Evolutionary conservation across 2,113 vertebrate species (phyloP), one percentile per base, ranked within the genome.

Genomic region (Telmatochromis sp.): DNA sequence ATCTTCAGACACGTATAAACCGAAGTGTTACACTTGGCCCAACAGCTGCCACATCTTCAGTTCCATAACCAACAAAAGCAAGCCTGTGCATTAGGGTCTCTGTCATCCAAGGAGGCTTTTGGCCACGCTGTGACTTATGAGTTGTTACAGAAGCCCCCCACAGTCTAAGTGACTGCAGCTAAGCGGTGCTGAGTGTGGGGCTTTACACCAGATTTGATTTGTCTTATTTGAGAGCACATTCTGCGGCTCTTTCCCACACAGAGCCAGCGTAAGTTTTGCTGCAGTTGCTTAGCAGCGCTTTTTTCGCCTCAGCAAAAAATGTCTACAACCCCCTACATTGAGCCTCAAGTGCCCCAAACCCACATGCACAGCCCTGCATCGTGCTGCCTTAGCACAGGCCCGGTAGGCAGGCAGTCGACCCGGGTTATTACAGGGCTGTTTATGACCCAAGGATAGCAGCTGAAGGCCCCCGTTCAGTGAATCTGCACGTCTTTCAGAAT

Each of bases 271-370:
- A 55, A 55, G 91, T 96, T 92, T 93, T 85, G 84, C 37, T 47
- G 86, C 49, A 80, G 87, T 97, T 97, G 92, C 96, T 94, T 95
- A 95, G 97, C 94, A 97, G 90, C 92, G 17, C 65, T 57, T 84
- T 78, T 49, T 7, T 7, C 7, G 3, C 40, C 42, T 35, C 73
- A 42, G 81, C 84, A 75, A 5, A 75, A 73, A 83, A 82, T 81
- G 21, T 82, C 57, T 54, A 49, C 47, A 80, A 33, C 87, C 65
- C 80, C 35, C 57, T n/a, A 84, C 79, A 42, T 60, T 79, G 31
- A 57, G 73, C 83, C 37, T 68, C 42, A 81, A 87, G 63, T 33
- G 60, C 81, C 70, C 55, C n/a, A 21, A 89, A 89, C 80, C 88
- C 80, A 83, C 85, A 58, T 81, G 86, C 65, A 80, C 68, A 42